phyloP scores from a whole-genome alignment of 2,797 vertebrate genomes.

The Balearica regulorum region DNA sequence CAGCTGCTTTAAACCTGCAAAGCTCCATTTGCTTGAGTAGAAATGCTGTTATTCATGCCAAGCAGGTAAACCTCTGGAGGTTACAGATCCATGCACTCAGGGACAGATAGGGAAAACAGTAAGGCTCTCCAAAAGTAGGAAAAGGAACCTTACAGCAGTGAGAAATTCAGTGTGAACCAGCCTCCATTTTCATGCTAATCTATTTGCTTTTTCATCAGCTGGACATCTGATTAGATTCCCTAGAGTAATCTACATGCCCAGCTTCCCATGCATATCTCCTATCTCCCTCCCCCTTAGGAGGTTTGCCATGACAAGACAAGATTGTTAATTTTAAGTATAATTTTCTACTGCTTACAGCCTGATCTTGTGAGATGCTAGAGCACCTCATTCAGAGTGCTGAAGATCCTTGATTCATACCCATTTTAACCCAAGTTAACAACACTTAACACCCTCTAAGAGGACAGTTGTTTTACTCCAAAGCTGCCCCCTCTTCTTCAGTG shows the following conservation, averaged over 20 bases:
- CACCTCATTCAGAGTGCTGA: not conserved
- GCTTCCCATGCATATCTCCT: not conserved
- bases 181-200: not conserved
- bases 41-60: constrained; percentile 18
- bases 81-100: not conserved
- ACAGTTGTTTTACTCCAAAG: not conserved
- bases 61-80: not conserved
- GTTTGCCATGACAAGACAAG: not conserved
- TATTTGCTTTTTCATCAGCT: not conserved
- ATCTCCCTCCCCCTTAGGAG: not conserved
- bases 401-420: not conserved
- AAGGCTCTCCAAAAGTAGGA: not conserved
- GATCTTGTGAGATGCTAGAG: not conserved
- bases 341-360: not conserved
- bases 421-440: not conserved
- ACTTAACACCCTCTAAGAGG: not conserved
- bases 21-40: constrained; percentile 1
- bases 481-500: not conserved
- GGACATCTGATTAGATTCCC: not conserved
- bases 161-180: not conserved
- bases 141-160: not conserved
- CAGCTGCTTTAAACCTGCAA: not conserved
- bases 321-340: not conserved
- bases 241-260: not conserved
- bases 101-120: not conserved